Conservation (phyloP, 2,113 vertebrate species). For the Ciconia maguari region DNA sequence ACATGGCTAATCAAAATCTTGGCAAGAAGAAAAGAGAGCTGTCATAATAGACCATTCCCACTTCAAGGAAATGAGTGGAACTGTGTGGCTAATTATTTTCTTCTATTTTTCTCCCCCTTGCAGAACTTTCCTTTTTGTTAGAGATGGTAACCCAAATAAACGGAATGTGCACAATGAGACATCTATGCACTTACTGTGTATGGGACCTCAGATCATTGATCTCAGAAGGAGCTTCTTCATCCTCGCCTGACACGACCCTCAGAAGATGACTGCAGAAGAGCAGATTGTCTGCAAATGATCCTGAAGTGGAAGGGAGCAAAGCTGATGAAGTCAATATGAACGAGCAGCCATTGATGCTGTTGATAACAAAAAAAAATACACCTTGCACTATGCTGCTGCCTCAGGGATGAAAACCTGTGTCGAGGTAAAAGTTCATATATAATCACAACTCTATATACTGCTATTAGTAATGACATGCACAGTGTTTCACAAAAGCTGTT, state of each 20-base stretch:
- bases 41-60: not conserved
- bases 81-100: not conserved
- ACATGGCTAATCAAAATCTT: not conserved
- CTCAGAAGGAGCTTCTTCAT: slow-evolving; percentile 87
- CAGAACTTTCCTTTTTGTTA: slow-evolving; percentile 92
- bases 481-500: not conserved
- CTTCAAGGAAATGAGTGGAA: not conserved
- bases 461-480: not conserved
- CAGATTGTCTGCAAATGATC: slow-evolving; percentile 91
- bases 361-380: slow-evolving; percentile 97
- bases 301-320: slow-evolving; percentile 96
- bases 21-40: not conserved
- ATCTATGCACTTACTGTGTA: slow-evolving; percentile 95
- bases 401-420: slow-evolving; percentile 98
- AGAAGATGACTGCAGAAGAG: slow-evolving; percentile 88
- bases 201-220: slow-evolving; percentile 96
- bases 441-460: not conserved
- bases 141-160: slow-evolving; percentile 99
- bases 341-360: slow-evolving; percentile 88
- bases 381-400: slow-evolving; percentile 95
- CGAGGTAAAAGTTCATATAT: slow-evolving; percentile 77
- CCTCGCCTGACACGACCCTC: slow-evolving; percentile 86
- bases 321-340: slow-evolving; percentile 92
- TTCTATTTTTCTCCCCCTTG: not conserved
- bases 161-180: slow-evolving; percentile 97